Conservation (phyloP, 1,140 invertebrate genomes). For the Atta texana region DNA sequence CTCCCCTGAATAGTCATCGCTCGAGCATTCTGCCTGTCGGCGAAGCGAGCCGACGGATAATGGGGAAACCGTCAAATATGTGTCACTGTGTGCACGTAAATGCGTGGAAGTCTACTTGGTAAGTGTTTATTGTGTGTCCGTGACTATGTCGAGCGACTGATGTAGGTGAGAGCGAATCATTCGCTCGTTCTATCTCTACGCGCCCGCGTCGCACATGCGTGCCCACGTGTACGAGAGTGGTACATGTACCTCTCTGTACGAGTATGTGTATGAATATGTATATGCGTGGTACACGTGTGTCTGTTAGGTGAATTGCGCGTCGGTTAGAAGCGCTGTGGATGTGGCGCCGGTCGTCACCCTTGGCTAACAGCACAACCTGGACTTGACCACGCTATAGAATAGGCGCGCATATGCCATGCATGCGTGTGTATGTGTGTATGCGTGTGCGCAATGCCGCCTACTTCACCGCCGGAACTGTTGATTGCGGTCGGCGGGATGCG, state of each 20-base stretch:
- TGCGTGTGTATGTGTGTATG: background rate
- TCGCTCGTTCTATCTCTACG: slow-evolving; percentile 30
- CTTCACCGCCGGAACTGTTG: slow-evolving; percentile 66
- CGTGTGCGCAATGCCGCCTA: slow-evolving; percentile 57
- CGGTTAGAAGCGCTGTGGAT: slow-evolving; percentile 34
- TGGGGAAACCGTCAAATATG: slow-evolving; percentile 61
- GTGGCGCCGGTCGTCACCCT: slow-evolving; percentile 50
- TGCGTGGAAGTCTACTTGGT: slow-evolving; percentile 38
- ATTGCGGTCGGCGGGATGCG: slow-evolving; percentile 72
- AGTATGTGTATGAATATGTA: background rate
- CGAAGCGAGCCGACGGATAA: slow-evolving; percentile 67
- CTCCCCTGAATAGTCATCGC: slow-evolving; percentile 78
- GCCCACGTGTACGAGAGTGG: slow-evolving; percentile 41
- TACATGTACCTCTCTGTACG: background rate
- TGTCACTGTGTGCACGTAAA: slow-evolving; percentile 21
- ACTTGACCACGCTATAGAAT: slow-evolving; percentile 5
- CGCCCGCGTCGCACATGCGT: slow-evolving; percentile 55
- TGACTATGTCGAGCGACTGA: slow-evolving; percentile 44
- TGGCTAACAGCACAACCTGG: slow-evolving; percentile 45
- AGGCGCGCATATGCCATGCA: background rate
- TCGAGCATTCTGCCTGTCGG: slow-evolving; percentile 74
- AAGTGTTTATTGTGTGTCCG: slow-evolving; percentile 65
- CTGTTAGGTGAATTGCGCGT: slow-evolving; percentile 26
- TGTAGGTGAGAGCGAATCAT: slow-evolving; percentile 9
- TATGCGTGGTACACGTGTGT: slow-evolving; percentile 59